Conservation (phyloP, 1,140 invertebrate genomes). For the Cherax quadricarinatus region DNA sequence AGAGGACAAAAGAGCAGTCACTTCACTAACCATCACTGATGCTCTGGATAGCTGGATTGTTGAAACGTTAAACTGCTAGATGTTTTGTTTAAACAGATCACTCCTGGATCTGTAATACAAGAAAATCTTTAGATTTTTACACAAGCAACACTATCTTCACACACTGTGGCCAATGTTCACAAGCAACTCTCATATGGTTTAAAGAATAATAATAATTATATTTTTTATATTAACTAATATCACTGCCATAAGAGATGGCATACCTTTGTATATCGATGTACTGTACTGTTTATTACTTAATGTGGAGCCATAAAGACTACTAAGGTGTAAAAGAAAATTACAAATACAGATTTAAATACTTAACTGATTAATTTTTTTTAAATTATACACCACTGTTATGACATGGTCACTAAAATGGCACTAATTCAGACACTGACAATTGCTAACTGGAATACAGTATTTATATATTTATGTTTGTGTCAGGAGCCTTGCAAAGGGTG, state of each 20-base stretch:
- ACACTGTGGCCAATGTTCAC: neutral
- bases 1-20: constrained; percentile 25
- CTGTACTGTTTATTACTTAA: neutral
- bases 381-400: neutral
- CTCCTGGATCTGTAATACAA: constrained; percentile 42
- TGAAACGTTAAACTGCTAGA: constrained; percentile 30
- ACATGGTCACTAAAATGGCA: too few relatives aligned
- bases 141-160: neutral
- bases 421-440: too few relatives aligned
- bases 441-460: too few relatives aligned
- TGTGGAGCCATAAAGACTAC: neutral
- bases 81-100: constrained; percentile 46
- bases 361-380: too few relatives aligned
- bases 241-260: neutral
- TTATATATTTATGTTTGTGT: too few relatives aligned
- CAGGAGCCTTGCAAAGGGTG: too few relatives aligned
- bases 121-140: constrained; percentile 37
- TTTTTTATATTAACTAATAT: neutral
- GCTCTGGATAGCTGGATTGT: constrained; percentile 28
- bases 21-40: constrained; percentile 43
- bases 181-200: neutral
- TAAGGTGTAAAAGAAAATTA: neutral
- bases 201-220: neutral
- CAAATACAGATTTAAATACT: too few relatives aligned
- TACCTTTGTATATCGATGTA: neutral